Evolutionary conservation across 2,888 invertebrate species (phyloP), one percentile per base, ranked within the genome.

Genomic region (Eupeodes latifasciatus): DNA sequence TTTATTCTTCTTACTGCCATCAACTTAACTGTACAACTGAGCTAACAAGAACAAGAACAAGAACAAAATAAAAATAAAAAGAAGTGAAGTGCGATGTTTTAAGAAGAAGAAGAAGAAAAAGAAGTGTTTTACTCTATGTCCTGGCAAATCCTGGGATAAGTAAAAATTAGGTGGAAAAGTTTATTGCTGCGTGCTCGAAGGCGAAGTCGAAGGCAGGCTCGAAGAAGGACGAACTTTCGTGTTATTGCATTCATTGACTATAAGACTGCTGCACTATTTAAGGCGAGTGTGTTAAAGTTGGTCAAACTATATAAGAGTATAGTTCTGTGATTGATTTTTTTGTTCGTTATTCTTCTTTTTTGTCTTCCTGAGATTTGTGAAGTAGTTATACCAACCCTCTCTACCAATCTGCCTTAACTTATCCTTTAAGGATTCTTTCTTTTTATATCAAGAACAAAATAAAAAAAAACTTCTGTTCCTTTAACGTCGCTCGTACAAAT

Each of bases 201-300:
- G 9, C 27, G 5, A 27, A 27, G 40, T 7, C 40, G 40, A 40
- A 40, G 27, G 27, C 27, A 27, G 27, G 27, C 27, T 27, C 27
- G 27, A 27, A 27, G 27, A 78, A 44, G 64, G 66, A 78, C 72
- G 59, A 86, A 81, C 67, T 74, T 72, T 78, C 27, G 16, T 44
- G 49, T 71, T 27, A 71, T 77, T 81, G 71, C 76, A 85, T 85
- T 76, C 76, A 80, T 55, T 66, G 76, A 69, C 75, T 82, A 74
- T 55, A 59, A 59, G 51, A 51, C 27, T 47, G 49, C 34, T 40
- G 51, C 40, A 47, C 57, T 9, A 44, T 16, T 49, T 12, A 66
- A 71, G 55, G 55, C 51, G 11, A 34, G 67, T 34, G 71, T 47
- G 64, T 61, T 66, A 55, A 67, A 87, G 75, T 87, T 87, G 83